Base-by-base conservation (phyloP, 2,888 invertebrate species). In the Actias luna region DNA sequence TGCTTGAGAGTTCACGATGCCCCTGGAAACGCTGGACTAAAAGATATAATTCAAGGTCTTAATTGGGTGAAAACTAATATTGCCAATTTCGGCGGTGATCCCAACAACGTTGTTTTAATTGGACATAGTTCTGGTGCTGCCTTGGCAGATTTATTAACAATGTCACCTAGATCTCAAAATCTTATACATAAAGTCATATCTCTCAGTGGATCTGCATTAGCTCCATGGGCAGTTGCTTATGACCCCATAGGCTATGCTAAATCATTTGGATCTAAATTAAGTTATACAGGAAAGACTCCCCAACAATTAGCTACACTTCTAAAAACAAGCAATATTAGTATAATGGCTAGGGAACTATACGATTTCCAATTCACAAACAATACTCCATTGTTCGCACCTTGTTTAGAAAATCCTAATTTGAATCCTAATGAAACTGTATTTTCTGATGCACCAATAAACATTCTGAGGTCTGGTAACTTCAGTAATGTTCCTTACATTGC, bases 11-110 rank as follows among this genome's bases (percentile, higher is more conserved):
- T 90, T 0, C 69, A 82, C 8, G 94, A 94, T 70, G 94, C 95
- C 1, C 94, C 96, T 0, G 98, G 98, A 0, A 98, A 98, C 80
- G 95, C 96, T 69, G 98, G 98, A 0, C 84, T 98, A 29, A 95
- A 95, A 80, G 98, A 98, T 80, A 96, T 98, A 67, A 94, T 96
- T 66, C 93, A 96, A 87, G 97, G 96, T 0, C 86, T 98, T 62
- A 82, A 93, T 67, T 96, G 97, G 97, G 92, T 96, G 0, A 93
- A 94, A 70, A 92, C 94, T 61, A 96, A 98, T 78, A 78, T 81
- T 22, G 75, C 64, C 4, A 70, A 69, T 12, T 81, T 81, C 33
- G 78, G 79, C 27, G 81, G 96, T 0, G 95, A 98, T 83, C 94
- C 95, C 0, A 93, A 94, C 52, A 95, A 95, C 70, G 93, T 98